Conservation (phyloP, 2,113 vertebrate genomes). For the Sterrhoptilus dennistouni region DNA sequence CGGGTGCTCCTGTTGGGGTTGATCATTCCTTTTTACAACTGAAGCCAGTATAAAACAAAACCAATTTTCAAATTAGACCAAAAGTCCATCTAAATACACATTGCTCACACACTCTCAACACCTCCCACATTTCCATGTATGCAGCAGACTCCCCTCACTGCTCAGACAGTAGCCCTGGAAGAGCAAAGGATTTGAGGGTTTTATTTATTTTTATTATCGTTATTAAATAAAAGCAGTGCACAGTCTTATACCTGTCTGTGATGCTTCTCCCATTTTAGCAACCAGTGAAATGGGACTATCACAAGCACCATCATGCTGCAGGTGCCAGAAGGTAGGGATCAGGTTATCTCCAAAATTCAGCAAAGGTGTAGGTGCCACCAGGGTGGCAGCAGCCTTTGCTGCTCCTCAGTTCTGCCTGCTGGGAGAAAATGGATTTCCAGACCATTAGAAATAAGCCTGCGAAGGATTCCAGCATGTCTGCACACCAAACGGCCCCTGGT, state of each 20-base stretch:
- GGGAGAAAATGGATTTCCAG: background rate
- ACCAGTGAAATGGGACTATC: background rate
- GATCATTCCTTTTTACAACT: slow-evolving; percentile 77
- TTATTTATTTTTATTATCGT: background rate
- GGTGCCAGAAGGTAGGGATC: background rate
- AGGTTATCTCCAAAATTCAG: background rate
- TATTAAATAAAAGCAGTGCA: background rate
- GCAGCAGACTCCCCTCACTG: background rate
- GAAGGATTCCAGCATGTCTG: background rate
- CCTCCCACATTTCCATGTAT: background rate
- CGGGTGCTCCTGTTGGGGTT: slow-evolving; percentile 72
- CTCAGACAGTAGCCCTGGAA: background rate
- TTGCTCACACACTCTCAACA: background rate
- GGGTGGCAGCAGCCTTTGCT: background rate
- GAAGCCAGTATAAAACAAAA: slow-evolving; percentile 67
- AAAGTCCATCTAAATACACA: slow-evolving; percentile 64
- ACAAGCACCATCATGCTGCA: background rate
- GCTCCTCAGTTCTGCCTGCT: background rate
- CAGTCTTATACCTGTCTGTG: background rate
- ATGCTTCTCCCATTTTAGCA: background rate
- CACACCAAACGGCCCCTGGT: accelerated
- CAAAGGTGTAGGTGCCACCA: background rate
- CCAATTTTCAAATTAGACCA: slow-evolving; percentile 69
- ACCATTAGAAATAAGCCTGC: background rate
- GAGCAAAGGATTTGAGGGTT: background rate